A percentile compares a stretch with the other conserved stretches of the same genome.
Evolutionary conservation across 2,113 vertebrate species (phyloP).

Genomic region (Eulacestoma nigropectus): DNA sequence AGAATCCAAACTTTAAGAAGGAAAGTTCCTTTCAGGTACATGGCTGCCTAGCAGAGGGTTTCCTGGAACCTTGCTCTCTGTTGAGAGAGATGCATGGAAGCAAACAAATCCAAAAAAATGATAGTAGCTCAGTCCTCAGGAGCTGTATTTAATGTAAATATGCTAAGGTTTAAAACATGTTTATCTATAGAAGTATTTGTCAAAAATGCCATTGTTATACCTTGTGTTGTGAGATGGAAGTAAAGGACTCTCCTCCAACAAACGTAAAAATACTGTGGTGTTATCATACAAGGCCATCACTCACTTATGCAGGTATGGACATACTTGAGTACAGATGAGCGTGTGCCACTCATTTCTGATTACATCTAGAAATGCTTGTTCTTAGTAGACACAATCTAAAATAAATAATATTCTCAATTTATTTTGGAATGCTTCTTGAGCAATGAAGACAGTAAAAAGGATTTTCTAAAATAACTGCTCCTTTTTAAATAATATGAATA

Average conservation of each 20-base stretch:
- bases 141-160: neutral
- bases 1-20: neutral
- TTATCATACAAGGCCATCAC: neutral
- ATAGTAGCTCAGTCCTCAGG: neutral
- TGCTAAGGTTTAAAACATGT: neutral
- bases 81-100: neutral
- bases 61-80: neutral
- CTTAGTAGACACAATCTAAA: neutral
- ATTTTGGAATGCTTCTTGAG: slow-evolving; percentile 8
- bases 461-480: slow-evolving; percentile 14
- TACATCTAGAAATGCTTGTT: neutral
- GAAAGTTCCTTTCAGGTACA: neutral
- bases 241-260: neutral
- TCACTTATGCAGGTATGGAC: neutral
- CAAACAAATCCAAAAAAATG: neutral
- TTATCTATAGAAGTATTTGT: neutral
- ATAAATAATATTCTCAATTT: neutral
- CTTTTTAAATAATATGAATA: neutral
- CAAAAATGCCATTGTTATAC: neutral
- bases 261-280: neutral
- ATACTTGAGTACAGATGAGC: neutral
- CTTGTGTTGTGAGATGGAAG: neutral
- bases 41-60: neutral
- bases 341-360: neutral
- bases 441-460: neutral